Evolutionary conservation across 1,140 invertebrate species (phyloP).

Genomic region (Leptinotarsa lineolata): DNA sequence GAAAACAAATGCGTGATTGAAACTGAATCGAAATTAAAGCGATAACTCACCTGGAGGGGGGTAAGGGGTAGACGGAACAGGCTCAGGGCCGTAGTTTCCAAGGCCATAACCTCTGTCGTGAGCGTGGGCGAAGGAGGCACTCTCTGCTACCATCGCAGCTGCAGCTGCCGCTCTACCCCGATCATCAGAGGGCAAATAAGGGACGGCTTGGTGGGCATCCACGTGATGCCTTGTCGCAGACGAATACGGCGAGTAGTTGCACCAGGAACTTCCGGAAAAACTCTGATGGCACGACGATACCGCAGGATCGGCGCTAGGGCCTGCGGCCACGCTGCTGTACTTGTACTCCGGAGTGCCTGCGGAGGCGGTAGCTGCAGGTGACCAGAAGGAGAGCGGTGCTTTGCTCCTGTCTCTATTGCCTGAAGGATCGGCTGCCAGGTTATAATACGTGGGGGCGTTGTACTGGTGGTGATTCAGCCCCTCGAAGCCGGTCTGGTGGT

Average conservation of each 20-base stretch:
- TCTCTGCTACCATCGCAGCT: slow-evolving; percentile 66
- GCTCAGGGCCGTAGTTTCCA: slow-evolving; percentile 75
- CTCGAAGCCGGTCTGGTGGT: slow-evolving; percentile 65
- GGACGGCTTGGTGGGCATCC: slow-evolving; percentile 63
- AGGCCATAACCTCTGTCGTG: slow-evolving; percentile 75
- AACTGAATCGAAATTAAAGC: background rate
- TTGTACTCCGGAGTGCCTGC: slow-evolving; percentile 66
- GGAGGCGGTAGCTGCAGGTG: slow-evolving; percentile 61
- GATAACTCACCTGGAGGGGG: slow-evolving; percentile 69
- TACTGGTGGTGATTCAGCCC: slow-evolving; percentile 74
- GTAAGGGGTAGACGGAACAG: slow-evolving; percentile 77
- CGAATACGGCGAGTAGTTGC: slow-evolving; percentile 73
- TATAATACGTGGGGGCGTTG: slow-evolving; percentile 76
- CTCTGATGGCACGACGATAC: slow-evolving; percentile 71
- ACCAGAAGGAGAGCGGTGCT: slow-evolving; percentile 70
- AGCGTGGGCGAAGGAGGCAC: slow-evolving; percentile 60
- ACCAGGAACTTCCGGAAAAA: slow-evolving; percentile 71
- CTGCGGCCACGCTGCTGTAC: slow-evolving; percentile 61
- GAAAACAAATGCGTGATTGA: background rate
- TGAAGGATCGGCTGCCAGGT: slow-evolving; percentile 68
- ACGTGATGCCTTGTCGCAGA: slow-evolving; percentile 67
- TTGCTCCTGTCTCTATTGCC: slow-evolving; percentile 65
- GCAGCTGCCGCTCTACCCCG: slow-evolving; percentile 65
- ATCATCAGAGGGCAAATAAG: slow-evolving; percentile 71
- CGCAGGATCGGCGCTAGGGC: slow-evolving; percentile 60